These are phyloP conservation scores for Cataglyphis albicans DNA, from an alignment of 2,888 invertebrate genomes.

Conservation along the genomic window DNA sequence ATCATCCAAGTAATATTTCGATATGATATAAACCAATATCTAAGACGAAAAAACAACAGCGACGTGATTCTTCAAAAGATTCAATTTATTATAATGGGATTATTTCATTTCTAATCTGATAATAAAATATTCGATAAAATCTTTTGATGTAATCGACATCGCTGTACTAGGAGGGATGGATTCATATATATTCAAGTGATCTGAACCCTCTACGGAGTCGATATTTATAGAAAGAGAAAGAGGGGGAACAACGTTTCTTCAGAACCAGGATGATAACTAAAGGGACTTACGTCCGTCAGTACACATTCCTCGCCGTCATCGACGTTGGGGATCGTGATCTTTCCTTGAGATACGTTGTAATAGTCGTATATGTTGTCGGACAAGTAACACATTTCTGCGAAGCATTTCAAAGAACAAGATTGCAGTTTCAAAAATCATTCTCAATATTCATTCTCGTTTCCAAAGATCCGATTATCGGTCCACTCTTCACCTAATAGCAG, in stretches of 20 bases:
- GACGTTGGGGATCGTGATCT: conserved; percentile 96
- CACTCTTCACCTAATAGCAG: background rate
- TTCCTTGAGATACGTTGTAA: conserved; percentile 98
- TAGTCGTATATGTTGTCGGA: conserved; percentile 97
- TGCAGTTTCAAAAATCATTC: conserved; percentile 19
- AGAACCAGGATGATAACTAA: conserved; percentile 17
- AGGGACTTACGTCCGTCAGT: conserved; percentile 96
- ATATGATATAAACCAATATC: conserved; percentile 9
- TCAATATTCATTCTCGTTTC: background rate
- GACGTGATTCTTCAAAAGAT: conserved; percentile 25
- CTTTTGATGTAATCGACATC: conserved; percentile 27
- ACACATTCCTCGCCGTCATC: conserved; percentile 97
- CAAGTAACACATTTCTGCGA: conserved; percentile 92
- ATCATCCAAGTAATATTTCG: background rate
- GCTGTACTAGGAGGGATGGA: background rate
- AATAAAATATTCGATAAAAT: background rate
- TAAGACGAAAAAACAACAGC: conserved; percentile 12
- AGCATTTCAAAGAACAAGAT: conserved; percentile 65
- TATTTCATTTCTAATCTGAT: background rate
- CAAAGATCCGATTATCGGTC: background rate
- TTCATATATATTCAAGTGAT: conserved; percentile 3
- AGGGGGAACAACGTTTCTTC: conserved; percentile 22
- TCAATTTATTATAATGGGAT: background rate
- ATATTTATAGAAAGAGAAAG: background rate
- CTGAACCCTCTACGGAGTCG: conserved; percentile 18